Conservation (phyloP, 2,797 vertebrate species). For the Astyanax mexicanus region DNA sequence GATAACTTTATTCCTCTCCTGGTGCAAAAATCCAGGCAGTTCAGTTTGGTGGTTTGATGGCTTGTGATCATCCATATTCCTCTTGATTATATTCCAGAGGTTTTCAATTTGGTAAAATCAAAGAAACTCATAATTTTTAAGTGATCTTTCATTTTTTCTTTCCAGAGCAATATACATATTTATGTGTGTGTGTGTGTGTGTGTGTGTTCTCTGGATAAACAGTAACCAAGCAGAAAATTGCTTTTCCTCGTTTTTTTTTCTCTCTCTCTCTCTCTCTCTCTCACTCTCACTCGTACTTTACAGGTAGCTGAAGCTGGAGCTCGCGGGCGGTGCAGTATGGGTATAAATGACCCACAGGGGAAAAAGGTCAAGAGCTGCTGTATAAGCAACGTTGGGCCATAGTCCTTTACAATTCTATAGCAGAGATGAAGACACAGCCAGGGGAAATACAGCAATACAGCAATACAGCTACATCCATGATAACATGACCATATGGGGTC, state of each 20-base stretch:
- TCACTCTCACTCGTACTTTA: background rate
- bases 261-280: background rate
- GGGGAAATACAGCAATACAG: background rate
- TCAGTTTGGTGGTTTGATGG: too few relatives aligned
- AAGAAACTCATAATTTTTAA: too few relatives aligned
- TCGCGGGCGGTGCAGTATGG: too few relatives aligned
- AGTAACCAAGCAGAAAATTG: constrained; percentile 30
- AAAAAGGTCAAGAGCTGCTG: background rate
- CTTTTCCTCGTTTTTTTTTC: background rate
- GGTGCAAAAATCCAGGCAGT: too few relatives aligned
- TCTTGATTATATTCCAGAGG: too few relatives aligned
- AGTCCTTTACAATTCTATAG: background rate
- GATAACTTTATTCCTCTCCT: too few relatives aligned
- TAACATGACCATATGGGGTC: too few relatives aligned
- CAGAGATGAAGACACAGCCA: background rate
- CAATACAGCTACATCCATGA: too few relatives aligned
- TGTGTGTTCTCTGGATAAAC: background rate
- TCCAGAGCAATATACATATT: too few relatives aligned
- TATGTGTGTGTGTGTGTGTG: constrained; percentile 26
- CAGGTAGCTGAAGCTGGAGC: background rate
- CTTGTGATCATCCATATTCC: too few relatives aligned
- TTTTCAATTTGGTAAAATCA: too few relatives aligned
- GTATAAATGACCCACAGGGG: background rate
- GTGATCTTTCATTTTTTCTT: too few relatives aligned
- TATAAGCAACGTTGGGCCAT: background rate